Percentiles rank a stretch among this genome's conserved stretches.
Evolutionary conservation across 2,113 vertebrate species (phyloP).

Genomic region (Apteryx owenii): DNA sequence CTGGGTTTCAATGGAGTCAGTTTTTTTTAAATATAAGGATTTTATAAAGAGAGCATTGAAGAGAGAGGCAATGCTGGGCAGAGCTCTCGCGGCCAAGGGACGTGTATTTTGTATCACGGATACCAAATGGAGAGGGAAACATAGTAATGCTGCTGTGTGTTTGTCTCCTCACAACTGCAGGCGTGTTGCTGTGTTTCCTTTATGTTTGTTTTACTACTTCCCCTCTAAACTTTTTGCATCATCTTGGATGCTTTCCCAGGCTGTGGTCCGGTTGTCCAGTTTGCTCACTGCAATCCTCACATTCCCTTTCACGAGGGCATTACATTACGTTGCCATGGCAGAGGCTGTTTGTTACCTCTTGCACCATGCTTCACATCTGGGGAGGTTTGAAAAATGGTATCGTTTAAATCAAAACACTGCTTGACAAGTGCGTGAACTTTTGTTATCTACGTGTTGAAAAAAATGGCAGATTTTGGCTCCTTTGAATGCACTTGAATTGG

Average conservation of each 20-base stretch:
- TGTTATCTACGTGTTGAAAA: slow-evolving; percentile 27
- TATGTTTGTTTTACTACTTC: slow-evolving; percentile 73
- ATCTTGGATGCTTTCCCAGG: slow-evolving; percentile 65
- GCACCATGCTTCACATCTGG: neutral
- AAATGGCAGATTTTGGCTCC: slow-evolving; percentile 51
- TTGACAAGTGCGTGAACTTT: slow-evolving; percentile 59
- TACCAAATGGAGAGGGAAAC: neutral
- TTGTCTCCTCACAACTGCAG: neutral
- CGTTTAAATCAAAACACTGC: slow-evolving; percentile 32
- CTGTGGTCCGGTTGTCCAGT: neutral
- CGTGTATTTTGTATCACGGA: neutral
- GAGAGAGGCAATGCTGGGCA: neutral
- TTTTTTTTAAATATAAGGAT: slow-evolving; percentile 2
- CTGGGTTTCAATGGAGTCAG: neutral
- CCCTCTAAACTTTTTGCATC: slow-evolving; percentile 76
- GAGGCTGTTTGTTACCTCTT: slow-evolving; percentile 53
- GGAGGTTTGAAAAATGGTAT: neutral
- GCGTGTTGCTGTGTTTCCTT: slow-evolving; percentile 40
- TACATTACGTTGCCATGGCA: slow-evolving; percentile 63
- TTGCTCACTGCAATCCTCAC: neutral
- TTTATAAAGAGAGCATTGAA: slow-evolving; percentile 52
- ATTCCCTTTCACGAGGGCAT: slow-evolving; percentile 9
- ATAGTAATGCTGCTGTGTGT: neutral
- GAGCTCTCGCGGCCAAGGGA: slow-evolving; percentile 2
- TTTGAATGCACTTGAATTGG: slow-evolving; percentile 52